Evolutionary conservation across 2,797 vertebrate species (phyloP).

Genomic region (Lepus townsendii): DNA sequence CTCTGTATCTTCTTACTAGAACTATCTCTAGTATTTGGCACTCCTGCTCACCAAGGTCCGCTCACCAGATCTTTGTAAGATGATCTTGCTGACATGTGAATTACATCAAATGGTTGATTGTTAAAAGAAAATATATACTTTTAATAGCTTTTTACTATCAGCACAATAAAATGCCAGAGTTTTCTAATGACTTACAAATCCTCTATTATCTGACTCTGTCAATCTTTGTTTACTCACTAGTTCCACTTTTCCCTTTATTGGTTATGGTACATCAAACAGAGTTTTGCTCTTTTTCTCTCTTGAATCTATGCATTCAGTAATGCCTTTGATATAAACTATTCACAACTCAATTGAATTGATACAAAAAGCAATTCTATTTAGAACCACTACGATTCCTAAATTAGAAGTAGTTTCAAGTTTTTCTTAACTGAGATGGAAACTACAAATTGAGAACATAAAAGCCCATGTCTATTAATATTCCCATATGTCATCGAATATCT

Average conservation of each 20-base stretch:
- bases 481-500: conserved; percentile 65
- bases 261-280: not conserved
- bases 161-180: not conserved
- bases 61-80: not conserved
- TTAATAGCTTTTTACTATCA: not conserved
- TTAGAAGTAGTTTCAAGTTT: conserved; percentile 66
- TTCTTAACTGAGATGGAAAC: conserved; percentile 57
- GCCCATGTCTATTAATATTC: conserved; percentile 67
- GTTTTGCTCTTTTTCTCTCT: conserved; percentile 21
- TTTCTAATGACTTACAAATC: conserved; percentile 9
- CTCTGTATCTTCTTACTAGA: not conserved
- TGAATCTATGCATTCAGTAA: conserved; percentile 16
- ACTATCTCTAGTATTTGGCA: not conserved
- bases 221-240: not conserved
- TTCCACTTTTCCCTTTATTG: not conserved
- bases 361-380: conserved; percentile 55
- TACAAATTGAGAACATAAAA: conserved; percentile 66
- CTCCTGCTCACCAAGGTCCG: not conserved
- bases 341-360: conserved; percentile 45
- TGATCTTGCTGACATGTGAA: not conserved
- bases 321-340: conserved; percentile 13
- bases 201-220: not conserved
- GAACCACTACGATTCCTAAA: conserved; percentile 49
- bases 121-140: conserved; percentile 2
- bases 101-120: conserved; percentile 14